A percentile compares a stretch with the other conserved stretches of the same genome.
phyloP scores from a whole-genome alignment of 1,140 invertebrate genomes.

The Platorchestia sp. region DNA sequence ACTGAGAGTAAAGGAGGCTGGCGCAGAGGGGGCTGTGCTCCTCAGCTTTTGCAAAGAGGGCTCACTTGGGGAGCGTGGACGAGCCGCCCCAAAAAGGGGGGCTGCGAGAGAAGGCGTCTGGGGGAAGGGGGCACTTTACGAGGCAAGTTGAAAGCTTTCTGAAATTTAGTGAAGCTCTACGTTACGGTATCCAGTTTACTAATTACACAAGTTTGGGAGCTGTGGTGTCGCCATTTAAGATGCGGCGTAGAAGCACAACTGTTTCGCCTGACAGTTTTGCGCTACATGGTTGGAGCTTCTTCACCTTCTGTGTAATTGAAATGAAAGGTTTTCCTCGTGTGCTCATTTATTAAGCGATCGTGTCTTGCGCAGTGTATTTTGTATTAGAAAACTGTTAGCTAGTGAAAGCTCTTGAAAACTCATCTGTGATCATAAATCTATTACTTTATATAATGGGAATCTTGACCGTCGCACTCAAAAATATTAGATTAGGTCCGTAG shows the following conservation, averaged over 20 bases:
- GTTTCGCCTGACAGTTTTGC: not conserved
- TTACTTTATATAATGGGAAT: too few species aligned
- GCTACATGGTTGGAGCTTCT: not conserved
- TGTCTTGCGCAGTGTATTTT: not conserved
- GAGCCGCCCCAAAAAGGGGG: slow-evolving; percentile 22
- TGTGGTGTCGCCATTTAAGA: slow-evolving; percentile 53
- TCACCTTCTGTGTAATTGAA: not conserved
- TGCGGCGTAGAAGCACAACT: slow-evolving; percentile 39
- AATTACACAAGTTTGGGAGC: slow-evolving; percentile 55
- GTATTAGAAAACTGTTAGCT: not conserved
- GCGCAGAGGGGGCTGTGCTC: not conserved
- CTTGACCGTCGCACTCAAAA: too few species aligned
- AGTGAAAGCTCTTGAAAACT: not conserved
- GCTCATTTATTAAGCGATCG: not conserved
- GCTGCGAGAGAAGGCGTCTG: slow-evolving; percentile 1
- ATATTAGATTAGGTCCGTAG: too few species aligned
- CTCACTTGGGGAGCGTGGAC: not conserved
- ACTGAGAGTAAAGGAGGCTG: not conserved
- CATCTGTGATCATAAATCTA: not conserved
- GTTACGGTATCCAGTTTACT: slow-evolving; percentile 55
- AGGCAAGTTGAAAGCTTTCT: slow-evolving; percentile 55
- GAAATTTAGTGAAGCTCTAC: slow-evolving; percentile 55
- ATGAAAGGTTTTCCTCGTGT: not conserved
- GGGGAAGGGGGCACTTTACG: slow-evolving; percentile 48
- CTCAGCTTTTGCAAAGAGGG: slow-evolving; percentile 52